These are phyloP conservation scores for Agrenia bidenticulata DNA, from an alignment of 2,888 invertebrate species.

Conservation along the genomic window DNA sequence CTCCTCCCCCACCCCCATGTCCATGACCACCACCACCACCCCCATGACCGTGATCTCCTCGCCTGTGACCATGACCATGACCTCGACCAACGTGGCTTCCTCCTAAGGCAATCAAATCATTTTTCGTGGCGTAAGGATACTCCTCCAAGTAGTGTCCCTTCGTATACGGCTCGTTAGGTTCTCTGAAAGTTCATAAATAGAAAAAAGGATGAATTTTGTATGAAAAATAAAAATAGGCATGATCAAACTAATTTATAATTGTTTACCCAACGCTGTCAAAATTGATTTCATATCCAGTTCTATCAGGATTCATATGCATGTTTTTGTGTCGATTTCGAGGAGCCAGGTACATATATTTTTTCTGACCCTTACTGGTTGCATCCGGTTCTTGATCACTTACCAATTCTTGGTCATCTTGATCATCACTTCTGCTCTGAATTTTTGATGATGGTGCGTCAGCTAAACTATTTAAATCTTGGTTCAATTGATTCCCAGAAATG, in stretches of 20 bases:
- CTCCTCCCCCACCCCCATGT: constrained; percentile 36
- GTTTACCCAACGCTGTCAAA: constrained; percentile 32
- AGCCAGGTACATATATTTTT: constrained; percentile 29
- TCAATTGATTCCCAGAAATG: neutral
- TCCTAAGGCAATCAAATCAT: neutral
- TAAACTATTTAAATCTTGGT: neutral
- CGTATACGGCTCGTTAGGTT: neutral
- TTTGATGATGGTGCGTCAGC: neutral
- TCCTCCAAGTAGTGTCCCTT: constrained; percentile 15
- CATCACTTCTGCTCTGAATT: constrained; percentile 34
- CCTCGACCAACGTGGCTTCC: constrained; percentile 8
- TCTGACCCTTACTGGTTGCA: constrained; percentile 41
- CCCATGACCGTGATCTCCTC: constrained; percentile 29
- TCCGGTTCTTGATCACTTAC: constrained; percentile 52
- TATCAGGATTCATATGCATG: constrained; percentile 21
- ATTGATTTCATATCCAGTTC: constrained; percentile 38
- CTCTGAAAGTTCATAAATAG: no score
- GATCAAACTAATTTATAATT: constrained; percentile 30
- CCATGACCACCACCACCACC: constrained; percentile 29
- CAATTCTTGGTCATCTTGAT: constrained; percentile 34
- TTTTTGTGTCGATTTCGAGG: constrained; percentile 7
- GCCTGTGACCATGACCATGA: neutral
- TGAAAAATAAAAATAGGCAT: no score
- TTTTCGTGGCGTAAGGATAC: neutral
- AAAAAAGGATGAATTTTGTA: no score